Evolutionary conservation across 2,113 vertebrate genomes (phyloP).

Genomic region (cattle (Bos taurus)): ARS-UCD2.0 NC_037350.1:24950001-24950500

Average conservation of each 20-base stretch:
- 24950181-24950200: not conserved
- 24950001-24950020: not conserved
- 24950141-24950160: not conserved
- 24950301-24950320: not conserved
- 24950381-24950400: not conserved
- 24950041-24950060: not conserved
- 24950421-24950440: not conserved
- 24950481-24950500: rapidly evolving
- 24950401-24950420: not conserved
- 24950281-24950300: not conserved
- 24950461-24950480: not conserved
- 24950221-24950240: not conserved
- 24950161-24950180: not conserved
- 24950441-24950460: not conserved
- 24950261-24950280: not conserved
- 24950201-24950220: not conserved
- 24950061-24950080: not conserved
- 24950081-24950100: not conserved
- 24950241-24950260: not conserved
- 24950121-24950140: not conserved
- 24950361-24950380: too few species aligned
- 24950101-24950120: not conserved
- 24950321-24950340: not conserved
- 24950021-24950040: not conserved
- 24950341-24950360: not conserved